Evolutionary conservation across 2,113 vertebrate genomes (phyloP), one percentile per base, ranked within the genome.

Genomic region (Myotis yumanensis): DNA sequence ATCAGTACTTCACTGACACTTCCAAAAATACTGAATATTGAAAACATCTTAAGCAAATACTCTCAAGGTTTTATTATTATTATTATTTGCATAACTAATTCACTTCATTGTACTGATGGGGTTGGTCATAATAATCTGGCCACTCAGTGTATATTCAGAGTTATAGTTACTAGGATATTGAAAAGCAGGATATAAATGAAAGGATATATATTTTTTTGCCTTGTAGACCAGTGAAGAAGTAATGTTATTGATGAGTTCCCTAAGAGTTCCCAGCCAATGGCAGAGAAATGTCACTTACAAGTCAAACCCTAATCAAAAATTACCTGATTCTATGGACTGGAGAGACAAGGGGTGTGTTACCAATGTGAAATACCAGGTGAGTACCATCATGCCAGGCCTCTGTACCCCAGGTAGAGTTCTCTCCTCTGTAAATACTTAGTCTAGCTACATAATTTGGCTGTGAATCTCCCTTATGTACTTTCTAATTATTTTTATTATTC

Each of bases 181-280:
- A 37, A 72, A 86, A 86, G 35, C 43, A 73, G 12, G 22, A n/a
- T 43, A 35, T 68, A 48, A 96, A n/a, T 90, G 35, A 94, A 95
- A 69, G 3, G 11, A n/a, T 4, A 40, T 54, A 20, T 82, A 15
- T 94, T 82, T 90, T 59, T 57, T 62, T 88, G 66, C 43, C 97
- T 84, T 77, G 59, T 89, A 99, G 99, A 99, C 98, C 86, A 97
- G 97, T 0, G 98, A 99, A 95, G 99, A 99, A 75, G 97, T 99
- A 71, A 95, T 97, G 0, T 95, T 97, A 28, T 79, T 94, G 18
- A 85, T 99, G 76, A 98, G 98, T 0, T 97, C 98, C 16, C 91
- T 99, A 37, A 98, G 2, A 40, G 5, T 97, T 86, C 95, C 97
- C 90, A 97, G 97, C 52, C 32, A 32, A 0, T 2, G 75, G 30